Conservation (phyloP, 2,888 invertebrate species). For the Vannuccia rotundouncinata region DNA sequence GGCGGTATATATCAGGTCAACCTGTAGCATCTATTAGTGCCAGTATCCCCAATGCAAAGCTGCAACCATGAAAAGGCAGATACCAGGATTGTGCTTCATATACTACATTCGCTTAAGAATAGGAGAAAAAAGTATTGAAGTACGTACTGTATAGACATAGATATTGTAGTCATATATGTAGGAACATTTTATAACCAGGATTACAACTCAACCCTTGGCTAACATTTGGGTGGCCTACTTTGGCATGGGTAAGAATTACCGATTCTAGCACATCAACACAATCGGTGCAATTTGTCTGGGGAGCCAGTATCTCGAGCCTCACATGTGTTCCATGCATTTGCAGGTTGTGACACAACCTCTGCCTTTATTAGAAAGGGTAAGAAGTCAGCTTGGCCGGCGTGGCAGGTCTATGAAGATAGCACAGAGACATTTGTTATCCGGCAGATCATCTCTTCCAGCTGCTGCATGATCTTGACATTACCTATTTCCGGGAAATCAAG, state of each 20-base stretch:
- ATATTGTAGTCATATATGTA: slow-evolving; percentile 26
- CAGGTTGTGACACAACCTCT: slow-evolving; percentile 19
- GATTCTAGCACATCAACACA: slow-evolving; percentile 18
- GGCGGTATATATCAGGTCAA: slow-evolving; percentile 20
- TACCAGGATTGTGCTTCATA: slow-evolving; percentile 37
- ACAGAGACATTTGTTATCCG: slow-evolving; percentile 5
- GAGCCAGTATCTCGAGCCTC: background rate
- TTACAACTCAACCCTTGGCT: slow-evolving; percentile 22
- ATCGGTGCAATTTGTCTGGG: slow-evolving; percentile 2
- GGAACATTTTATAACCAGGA: background rate
- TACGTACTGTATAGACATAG: slow-evolving; percentile 25
- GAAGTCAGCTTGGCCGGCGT: slow-evolving; percentile 27
- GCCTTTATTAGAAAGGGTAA: slow-evolving; percentile 15
- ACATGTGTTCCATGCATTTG: slow-evolving; percentile 22
- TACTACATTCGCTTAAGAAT: slow-evolving; percentile 18
- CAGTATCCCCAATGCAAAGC: slow-evolving; percentile 15
- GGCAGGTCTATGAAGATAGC: slow-evolving; percentile 1
- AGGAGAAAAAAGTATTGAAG: slow-evolving; percentile 22
- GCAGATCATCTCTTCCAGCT: background rate
- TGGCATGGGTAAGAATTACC: slow-evolving; percentile 30
- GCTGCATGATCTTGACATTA: background rate
- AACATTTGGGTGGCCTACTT: slow-evolving; percentile 25
- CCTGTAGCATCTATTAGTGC: slow-evolving; percentile 30
- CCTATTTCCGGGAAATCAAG: background rate
- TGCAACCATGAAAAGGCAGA: slow-evolving; percentile 35